A percentile compares a stretch with the other conserved stretches of the same genome.
Evolutionary conservation across 2,797 vertebrate species (phyloP).

Genomic region (Numenius phaeopus): DNA sequence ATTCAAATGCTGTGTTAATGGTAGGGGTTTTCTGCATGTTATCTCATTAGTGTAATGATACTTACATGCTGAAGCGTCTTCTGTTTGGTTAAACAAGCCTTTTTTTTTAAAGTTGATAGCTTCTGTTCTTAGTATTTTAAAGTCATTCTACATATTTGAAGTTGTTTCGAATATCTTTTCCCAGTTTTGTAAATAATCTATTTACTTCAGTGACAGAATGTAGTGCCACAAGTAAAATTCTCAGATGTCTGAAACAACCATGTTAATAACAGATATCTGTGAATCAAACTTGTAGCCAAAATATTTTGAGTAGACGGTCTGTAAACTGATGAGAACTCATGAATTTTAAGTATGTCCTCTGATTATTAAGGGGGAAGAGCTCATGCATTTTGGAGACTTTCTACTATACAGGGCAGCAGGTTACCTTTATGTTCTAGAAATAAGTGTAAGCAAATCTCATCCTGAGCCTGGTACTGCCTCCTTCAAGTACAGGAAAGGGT

Average conservation of each 20-base stretch:
- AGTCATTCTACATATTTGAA: neutral
- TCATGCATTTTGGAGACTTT: neutral
- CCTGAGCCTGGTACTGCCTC: neutral
- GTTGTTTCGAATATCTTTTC: neutral
- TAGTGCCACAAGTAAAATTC: neutral
- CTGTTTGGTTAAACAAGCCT: constrained; percentile 20
- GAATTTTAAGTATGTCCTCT: neutral
- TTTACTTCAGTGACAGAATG: neutral
- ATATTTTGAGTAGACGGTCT: neutral
- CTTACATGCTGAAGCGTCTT: constrained; percentile 44
- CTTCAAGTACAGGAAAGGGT: neutral
- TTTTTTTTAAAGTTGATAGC: neutral
- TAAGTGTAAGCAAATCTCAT: neutral
- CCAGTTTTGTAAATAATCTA: neutral
- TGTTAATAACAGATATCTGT: neutral
- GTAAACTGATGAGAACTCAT: neutral
- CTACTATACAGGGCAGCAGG: neutral
- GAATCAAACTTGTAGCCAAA: neutral
- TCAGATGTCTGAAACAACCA: neutral
- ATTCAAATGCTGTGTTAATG: constrained; percentile 85
- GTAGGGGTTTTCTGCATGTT: constrained; percentile 76
- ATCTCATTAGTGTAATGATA: constrained; percentile 27
- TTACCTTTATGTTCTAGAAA: neutral
- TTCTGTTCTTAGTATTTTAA: neutral
- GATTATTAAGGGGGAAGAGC: neutral